Evolutionary conservation across 1,140 invertebrate genomes (phyloP), one percentile per base, ranked within the genome.

Genomic region (Papilio machaon): DNA sequence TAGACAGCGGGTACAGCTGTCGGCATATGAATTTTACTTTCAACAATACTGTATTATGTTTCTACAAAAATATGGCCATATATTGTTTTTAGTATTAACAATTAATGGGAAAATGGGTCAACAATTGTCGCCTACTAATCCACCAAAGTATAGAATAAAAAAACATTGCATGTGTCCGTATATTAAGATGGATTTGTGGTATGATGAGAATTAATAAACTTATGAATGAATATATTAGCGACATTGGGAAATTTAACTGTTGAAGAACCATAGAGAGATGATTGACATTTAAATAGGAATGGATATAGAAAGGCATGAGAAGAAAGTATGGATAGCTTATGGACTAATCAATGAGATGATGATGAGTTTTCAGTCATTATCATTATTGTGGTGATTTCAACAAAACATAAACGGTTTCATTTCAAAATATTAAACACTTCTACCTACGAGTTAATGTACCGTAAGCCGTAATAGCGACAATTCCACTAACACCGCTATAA

Each of bases 401-500:
- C 58, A 70, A 30, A 70, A 38, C 17, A 54, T 35, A 70, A 38
- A 70, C 30, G 13, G 7, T 23, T 70, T 15, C 13, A 70, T 70
- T 70, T 30, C 64, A 70, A 70, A 70, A 38, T 70, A 70, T 70
- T 70, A 15, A 70, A 15, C 13, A 35, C 30, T 15, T 64, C 30
- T 70, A 70, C 64, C 30, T 70, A 70, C 11, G 64, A 70, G 23
- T 70, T 70, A 70, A 70, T 70, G 30, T 35, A 38, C 64, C 64
- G 30, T 35, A 7, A 70, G 64, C 64, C 30, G 64, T 70, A 17
- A 70, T 70, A 70, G 64, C 64, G 64, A 70, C 64, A 70, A 70
- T 70, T 70, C 64, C 30, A 70, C 64, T 70, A 70, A 70, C 64
- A 70, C 30, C 23, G 23, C 15, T 15, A 38, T 70, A 70, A 70